These are phyloP conservation scores for Lasiurus borealis DNA, from an alignment of 2,113 vertebrate species.

Conservation along the genomic window DNA sequence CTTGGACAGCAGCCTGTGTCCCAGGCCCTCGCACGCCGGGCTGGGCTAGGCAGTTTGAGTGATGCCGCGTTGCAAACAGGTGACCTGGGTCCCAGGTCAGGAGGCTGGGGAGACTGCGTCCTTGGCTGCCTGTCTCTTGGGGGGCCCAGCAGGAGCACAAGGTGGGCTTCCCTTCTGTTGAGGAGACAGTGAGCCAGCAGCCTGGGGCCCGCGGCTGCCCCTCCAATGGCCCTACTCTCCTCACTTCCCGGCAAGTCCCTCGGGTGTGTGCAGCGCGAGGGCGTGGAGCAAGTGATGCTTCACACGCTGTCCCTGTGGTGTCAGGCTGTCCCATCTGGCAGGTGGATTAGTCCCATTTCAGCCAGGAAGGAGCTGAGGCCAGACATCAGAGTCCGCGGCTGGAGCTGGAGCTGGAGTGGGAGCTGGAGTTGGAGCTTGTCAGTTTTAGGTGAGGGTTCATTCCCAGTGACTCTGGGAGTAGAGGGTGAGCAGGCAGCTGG, in stretches of 20 bases:
- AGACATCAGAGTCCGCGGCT: too few species aligned
- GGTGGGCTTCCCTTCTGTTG: not conserved
- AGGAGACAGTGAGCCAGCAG: too few species aligned
- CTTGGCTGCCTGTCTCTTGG: not conserved
- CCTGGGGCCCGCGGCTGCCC: too few species aligned
- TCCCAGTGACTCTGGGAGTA: not conserved
- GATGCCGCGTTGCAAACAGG: fast-evolving
- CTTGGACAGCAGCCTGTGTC: not conserved
- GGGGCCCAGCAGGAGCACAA: not conserved
- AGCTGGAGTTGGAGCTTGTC: too few species aligned
- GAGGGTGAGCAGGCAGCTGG: too few species aligned
- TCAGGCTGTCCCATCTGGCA: not conserved
- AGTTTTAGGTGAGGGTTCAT: too few species aligned
- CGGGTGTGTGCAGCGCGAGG: fast-evolving
- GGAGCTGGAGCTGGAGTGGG: too few species aligned
- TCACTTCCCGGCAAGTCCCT: not conserved
- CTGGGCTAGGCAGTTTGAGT: not conserved
- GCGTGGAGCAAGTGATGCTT: not conserved
- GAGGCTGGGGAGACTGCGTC: not conserved
- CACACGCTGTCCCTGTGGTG: too few species aligned
- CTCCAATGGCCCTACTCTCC: too few species aligned
- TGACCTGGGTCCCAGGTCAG: too few species aligned
- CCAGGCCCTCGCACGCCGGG: not conserved
- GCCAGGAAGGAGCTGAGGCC: not conserved
- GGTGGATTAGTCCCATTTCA: not conserved